Percentiles rank a stretch among this genome's conserved stretches.
Evolutionary conservation across 1,140 invertebrate genomes (phyloP).

Genomic region (Caerostris darwini): DNA sequence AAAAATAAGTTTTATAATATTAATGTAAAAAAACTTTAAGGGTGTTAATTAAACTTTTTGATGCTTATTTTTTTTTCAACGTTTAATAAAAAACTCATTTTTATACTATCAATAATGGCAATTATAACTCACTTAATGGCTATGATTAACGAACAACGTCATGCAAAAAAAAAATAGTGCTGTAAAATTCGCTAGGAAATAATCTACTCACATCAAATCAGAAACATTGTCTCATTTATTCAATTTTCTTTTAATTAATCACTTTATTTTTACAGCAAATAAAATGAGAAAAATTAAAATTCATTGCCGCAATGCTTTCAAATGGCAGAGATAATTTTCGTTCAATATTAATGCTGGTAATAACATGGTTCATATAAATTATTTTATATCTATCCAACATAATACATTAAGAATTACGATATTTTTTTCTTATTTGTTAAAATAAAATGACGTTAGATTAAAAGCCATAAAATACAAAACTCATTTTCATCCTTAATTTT

Average conservation of each 20-base stretch:
- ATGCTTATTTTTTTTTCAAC: background rate
- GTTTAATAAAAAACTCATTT: background rate
- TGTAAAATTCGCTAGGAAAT: background rate
- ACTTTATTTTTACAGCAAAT: background rate
- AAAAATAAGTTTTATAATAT: background rate
- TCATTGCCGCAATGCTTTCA: background rate
- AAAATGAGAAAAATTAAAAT: background rate
- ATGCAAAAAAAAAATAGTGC: background rate
- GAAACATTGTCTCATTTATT: background rate
- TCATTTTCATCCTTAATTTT: too few relatives aligned
- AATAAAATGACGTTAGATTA: too few relatives aligned
- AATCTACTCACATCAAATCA: background rate
- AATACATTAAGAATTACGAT: too few relatives aligned
- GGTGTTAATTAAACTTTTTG: background rate
- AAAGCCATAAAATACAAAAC: too few relatives aligned
- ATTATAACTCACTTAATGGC: conserved; percentile 13
- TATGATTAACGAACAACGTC: background rate
- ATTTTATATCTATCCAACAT: too few relatives aligned
- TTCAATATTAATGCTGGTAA: background rate
- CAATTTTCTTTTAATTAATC: conserved; percentile 17
- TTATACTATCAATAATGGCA: background rate
- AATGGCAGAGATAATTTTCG: background rate
- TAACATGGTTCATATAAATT: too few relatives aligned
- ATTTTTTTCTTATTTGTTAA: too few relatives aligned
- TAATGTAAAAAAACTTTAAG: too few relatives aligned